These are phyloP conservation scores for Tachypleus tridentatus DNA, from an alignment of 1,140 invertebrate genomes.

Conservation along the genomic window DNA sequence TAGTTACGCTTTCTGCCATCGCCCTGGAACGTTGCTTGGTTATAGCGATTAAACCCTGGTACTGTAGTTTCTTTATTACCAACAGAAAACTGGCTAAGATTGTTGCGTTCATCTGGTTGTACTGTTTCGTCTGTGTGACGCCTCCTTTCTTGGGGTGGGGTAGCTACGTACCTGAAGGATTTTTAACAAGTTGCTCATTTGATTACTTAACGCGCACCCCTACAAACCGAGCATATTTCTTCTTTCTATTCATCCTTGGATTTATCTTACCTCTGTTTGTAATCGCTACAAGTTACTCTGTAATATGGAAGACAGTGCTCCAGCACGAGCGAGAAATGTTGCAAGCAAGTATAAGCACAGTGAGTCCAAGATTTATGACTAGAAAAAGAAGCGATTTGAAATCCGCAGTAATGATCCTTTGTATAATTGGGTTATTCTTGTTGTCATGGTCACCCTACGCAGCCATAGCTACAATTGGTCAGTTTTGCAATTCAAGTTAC, in stretches of 20 bases:
- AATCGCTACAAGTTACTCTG: conserved; percentile 54
- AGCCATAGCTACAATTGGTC: conserved; percentile 47
- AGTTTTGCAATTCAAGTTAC: conserved; percentile 27
- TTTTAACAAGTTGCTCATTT: conserved; percentile 64
- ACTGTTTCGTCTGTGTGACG: conserved; percentile 48
- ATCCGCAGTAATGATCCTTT: conserved; percentile 50
- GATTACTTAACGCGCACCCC: conserved; percentile 55
- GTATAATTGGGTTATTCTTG: conserved; percentile 57
- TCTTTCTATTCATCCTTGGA: conserved; percentile 54
- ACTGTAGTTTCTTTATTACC: conserved; percentile 32
- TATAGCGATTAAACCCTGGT: conserved; percentile 47
- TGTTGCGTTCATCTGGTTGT: conserved; percentile 53
- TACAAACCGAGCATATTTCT: conserved; percentile 49
- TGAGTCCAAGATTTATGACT: background rate
- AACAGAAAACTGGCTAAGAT: conserved; percentile 44
- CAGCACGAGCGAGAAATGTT: conserved; percentile 38
- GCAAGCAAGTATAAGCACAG: conserved; percentile 7
- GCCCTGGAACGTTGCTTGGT: conserved; percentile 57
- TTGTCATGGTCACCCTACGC: conserved; percentile 66
- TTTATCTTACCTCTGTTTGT: conserved; percentile 51
- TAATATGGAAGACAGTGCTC: conserved; percentile 42
- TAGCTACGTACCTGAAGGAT: conserved; percentile 61
- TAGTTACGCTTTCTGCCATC: conserved; percentile 53
- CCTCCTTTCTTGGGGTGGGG: conserved; percentile 55
- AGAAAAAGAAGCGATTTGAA: conserved; percentile 24